A percentile compares a stretch with the other conserved stretches of the same genome.
phyloP scores from a whole-genome alignment of 2,888 invertebrate genomes.

The Hoplodrina ambigua region DNA sequence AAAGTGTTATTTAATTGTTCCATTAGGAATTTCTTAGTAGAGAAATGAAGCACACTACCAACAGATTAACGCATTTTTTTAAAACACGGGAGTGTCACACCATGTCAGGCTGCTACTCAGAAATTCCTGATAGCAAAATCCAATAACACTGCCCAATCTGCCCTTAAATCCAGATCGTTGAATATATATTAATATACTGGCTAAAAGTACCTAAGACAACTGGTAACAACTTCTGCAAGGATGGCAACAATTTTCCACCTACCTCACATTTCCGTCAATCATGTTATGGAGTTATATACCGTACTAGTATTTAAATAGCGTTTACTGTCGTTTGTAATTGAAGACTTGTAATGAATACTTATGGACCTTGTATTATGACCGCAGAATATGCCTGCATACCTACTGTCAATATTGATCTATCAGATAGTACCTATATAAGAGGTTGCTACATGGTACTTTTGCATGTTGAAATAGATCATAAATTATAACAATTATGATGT shows the following conservation, averaged over 20 bases:
- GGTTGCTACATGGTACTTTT: not conserved
- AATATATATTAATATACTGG: no score
- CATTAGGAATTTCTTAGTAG: no score
- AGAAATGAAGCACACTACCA: no score
- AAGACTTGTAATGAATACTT: constrained; percentile 69
- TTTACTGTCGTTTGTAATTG: constrained; percentile 1
- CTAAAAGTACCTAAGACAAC: no score
- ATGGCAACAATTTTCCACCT: constrained; percentile 24
- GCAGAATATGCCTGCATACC: constrained; percentile 42
- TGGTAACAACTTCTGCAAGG: constrained; percentile 6
- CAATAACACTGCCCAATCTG: no score
- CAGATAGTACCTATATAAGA: not conserved
- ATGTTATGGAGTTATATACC: not conserved
- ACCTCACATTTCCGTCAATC: constrained; percentile 28
- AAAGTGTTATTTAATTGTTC: no score
- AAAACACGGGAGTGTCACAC: no score
- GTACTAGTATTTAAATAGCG: constrained; percentile 26
- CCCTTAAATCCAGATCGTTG: no score
- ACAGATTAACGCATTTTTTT: no score
- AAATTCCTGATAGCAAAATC: no score
- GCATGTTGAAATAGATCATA: not conserved
- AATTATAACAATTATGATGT: not conserved
- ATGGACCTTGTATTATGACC: constrained; percentile 69
- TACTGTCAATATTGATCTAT: constrained; percentile 46
- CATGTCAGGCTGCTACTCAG: no score